Conservation (phyloP, 2,888 invertebrate genomes). For the Phlogophora meticulosa region DNA sequence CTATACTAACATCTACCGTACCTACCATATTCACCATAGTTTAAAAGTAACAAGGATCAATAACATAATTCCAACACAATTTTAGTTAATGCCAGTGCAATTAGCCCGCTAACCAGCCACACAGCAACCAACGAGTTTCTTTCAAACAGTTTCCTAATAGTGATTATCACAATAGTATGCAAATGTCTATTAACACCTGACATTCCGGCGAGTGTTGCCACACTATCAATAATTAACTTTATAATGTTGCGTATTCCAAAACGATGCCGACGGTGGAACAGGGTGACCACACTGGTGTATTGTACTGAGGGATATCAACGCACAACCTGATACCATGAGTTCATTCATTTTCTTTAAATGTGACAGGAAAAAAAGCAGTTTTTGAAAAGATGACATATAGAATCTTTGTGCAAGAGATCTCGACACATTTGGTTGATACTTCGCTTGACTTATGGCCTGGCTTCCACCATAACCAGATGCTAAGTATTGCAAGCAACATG, state of each 20-base stretch:
- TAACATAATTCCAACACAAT: slow-evolving; percentile 1
- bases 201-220: slow-evolving; percentile 71
- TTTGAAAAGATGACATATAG: neutral
- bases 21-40: no score
- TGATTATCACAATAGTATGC: slow-evolving; percentile 69
- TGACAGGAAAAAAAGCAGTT: neutral
- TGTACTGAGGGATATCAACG: no score
- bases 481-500: no score
- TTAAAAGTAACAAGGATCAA: slow-evolving; percentile 9
- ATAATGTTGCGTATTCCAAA: slow-evolving; percentile 62
- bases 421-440: no score
- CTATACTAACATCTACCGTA: no score
- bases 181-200: slow-evolving; percentile 72
- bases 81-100: slow-evolving; percentile 12
- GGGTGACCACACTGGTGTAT: slow-evolving; percentile 50
- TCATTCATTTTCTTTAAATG: neutral
- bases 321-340: no score
- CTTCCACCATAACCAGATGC: no score
- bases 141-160: slow-evolving; percentile 50
- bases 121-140: slow-evolving; percentile 51
- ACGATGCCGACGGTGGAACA: slow-evolving; percentile 34
- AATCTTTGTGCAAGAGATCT: no score
- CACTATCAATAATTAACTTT: slow-evolving; percentile 73
- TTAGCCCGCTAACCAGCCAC: slow-evolving; percentile 16
- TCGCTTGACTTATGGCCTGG: no score